Evolutionary conservation across 2,797 vertebrate genomes (phyloP), one percentile per base, ranked within the genome.

Genomic region (Eulemur albifrons): DNA sequence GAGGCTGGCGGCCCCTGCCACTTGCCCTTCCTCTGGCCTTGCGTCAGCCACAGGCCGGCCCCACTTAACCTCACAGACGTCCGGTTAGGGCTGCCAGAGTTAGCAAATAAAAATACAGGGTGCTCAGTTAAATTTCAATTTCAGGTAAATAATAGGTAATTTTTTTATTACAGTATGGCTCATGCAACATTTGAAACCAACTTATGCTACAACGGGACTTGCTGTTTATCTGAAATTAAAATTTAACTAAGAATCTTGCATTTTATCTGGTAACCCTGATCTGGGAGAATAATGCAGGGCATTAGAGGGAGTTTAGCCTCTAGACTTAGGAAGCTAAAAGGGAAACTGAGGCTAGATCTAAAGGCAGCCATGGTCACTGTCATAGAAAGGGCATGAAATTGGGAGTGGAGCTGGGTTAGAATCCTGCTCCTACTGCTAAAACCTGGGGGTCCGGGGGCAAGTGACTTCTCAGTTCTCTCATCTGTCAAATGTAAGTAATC

Each of bases 191-290:
- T 93, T 79, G 79, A 94, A 35, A 90, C 54, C 45, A 20, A 40
- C 45, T 93, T 50, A 76, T 8, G 65, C 59, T 73, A 65, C 81
- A 90, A 65, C 20, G 63, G 50, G 59, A 50, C 77, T 81, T 93
- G 54, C n/a, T 54, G 57, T 67, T 88, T 82, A 70, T 57, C 57
- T 88, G 77, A 93, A 79, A 65, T 90, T 95, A 48, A 84, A 70
- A 86, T 85, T 45, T 82, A 79, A 85, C 32, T 70, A 35, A 27
- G 13, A 23, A 14, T 35, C 32, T 21, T 87, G 10, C 57, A 54
- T 94, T 96, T 95, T 75, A 79, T 76, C 72, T 79, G 61, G 54
- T n/a, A 91, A 32, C 32, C 32, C 48, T 87, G n/a, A 83, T 50
- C 83, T 63, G 75, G 65, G 27, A 87, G 83, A 88, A 73, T 38